Conservation (phyloP, 2,113 vertebrate species). For the Paramisgurnus dabryanus region DNA sequence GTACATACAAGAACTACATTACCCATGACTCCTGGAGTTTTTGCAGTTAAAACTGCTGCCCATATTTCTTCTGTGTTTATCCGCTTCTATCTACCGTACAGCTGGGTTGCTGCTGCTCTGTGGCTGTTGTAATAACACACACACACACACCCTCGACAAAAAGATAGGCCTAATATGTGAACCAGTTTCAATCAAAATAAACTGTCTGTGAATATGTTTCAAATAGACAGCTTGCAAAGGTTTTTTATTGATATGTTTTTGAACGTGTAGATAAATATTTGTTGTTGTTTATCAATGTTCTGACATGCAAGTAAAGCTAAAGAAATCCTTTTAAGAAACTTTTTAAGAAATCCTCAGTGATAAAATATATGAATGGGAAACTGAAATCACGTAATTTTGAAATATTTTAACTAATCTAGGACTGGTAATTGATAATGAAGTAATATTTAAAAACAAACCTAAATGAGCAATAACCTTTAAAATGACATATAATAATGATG, state of each 20-base stretch:
- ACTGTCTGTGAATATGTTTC: slow-evolving; percentile 95
- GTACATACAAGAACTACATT: slow-evolving; percentile 60
- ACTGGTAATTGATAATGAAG: too few relatives aligned
- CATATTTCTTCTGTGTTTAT: slow-evolving; percentile 73
- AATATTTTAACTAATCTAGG: too few relatives aligned
- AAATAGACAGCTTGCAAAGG: slow-evolving; percentile 63
- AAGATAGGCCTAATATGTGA: slow-evolving; percentile 88
- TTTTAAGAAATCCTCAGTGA: too few relatives aligned
- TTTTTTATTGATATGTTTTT: slow-evolving; percentile 26
- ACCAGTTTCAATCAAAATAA: slow-evolving; percentile 97
- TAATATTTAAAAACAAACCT: too few relatives aligned
- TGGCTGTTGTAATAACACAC: slow-evolving; percentile 89
- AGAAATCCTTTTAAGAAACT: too few relatives aligned
- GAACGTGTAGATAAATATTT: too few relatives aligned
- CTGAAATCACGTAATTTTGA: too few relatives aligned
- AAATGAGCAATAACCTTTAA: too few relatives aligned
- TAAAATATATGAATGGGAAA: too few relatives aligned
- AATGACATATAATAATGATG: too few relatives aligned
- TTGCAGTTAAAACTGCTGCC: slow-evolving; percentile 61
- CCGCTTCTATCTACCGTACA: slow-evolving; percentile 83
- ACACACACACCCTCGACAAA: slow-evolving; percentile 70
- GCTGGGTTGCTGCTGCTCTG: slow-evolving; percentile 90
- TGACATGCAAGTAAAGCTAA: too few relatives aligned
- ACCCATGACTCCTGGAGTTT: slow-evolving; percentile 62
- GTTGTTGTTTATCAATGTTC: too few relatives aligned